Evolutionary conservation across 2,888 invertebrate species (phyloP).

Genomic region (Galeopsomyia nigrocyanea): DNA sequence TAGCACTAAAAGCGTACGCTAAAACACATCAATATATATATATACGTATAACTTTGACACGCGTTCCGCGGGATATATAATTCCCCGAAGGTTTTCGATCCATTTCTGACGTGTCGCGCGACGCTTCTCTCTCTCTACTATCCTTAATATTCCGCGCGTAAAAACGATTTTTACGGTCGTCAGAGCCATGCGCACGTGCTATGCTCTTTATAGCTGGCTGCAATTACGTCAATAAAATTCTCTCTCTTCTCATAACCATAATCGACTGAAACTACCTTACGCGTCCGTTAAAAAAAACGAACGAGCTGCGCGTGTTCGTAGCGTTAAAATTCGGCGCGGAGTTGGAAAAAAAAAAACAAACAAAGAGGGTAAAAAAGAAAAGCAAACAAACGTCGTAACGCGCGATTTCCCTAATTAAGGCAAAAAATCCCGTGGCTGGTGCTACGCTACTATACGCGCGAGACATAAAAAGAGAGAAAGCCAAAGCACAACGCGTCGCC

Average conservation of each 20-base stretch:
- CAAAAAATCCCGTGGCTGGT: background rate
- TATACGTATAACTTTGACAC: constrained; percentile 1
- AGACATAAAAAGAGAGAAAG: constrained; percentile 14
- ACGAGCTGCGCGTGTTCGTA: background rate
- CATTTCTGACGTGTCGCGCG: constrained; percentile 4
- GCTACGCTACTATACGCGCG: no score
- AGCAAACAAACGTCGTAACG: background rate
- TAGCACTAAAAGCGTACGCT: constrained; percentile 21
- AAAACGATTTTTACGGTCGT: constrained; percentile 26
- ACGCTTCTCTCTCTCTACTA: background rate
- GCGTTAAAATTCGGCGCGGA: background rate
- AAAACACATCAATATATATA: constrained; percentile 6
- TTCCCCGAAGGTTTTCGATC: constrained; percentile 29
- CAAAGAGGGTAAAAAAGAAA: background rate
- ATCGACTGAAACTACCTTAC: constrained; percentile 29
- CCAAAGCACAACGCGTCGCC: constrained; percentile 1
- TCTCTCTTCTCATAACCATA: constrained; percentile 26
- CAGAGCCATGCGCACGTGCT: background rate
- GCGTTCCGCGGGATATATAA: constrained; percentile 1
- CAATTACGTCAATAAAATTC: constrained; percentile 37
- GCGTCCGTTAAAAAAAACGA: constrained; percentile 1
- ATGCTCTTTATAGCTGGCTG: constrained; percentile 28
- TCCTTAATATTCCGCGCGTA: constrained; percentile 6
- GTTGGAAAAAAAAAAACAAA: no score
- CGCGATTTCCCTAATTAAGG: constrained; percentile 40